Conservation (phyloP, 2,113 vertebrate genomes). For the Onychostoma macrolepis region DNA sequence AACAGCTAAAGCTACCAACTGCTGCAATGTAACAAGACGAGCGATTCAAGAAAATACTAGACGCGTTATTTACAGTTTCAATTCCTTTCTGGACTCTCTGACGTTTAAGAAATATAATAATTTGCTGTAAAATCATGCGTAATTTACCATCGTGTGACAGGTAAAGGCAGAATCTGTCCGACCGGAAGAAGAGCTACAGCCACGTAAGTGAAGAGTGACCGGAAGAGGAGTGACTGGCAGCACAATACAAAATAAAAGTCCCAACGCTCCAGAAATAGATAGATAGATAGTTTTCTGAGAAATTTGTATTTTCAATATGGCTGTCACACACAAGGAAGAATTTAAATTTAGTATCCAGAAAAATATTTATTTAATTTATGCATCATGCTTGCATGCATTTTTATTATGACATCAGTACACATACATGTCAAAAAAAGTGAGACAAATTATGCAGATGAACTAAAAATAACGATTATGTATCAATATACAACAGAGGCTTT, state of each 20-base stretch:
- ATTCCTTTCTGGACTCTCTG: neutral
- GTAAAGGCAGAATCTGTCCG: neutral
- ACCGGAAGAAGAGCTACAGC: conserved; percentile 41
- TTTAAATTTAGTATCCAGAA: conserved; percentile 20
- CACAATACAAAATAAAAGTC: conserved; percentile 35
- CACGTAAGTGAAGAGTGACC: conserved; percentile 60
- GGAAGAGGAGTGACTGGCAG: neutral
- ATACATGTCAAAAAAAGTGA: conserved; percentile 36
- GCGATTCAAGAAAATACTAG: neutral
- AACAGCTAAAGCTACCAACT: conserved; percentile 2
- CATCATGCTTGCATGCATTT: conserved; percentile 61
- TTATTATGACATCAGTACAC: conserved; percentile 69
- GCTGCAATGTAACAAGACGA: neutral
- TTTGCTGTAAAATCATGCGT: neutral
- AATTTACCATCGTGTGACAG: conserved; percentile 55
- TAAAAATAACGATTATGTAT: conserved; percentile 46
- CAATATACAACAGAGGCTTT: conserved; percentile 48
- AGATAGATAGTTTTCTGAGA: neutral
- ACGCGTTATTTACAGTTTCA: neutral
- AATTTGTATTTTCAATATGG: neutral
- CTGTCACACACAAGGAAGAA: neutral
- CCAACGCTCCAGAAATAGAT: too few relatives aligned
- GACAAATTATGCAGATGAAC: conserved; percentile 45
- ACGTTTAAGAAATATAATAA: neutral
- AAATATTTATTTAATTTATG: conserved; percentile 70